These are phyloP conservation scores for Cantharis flavilabris DNA, from an alignment of 2,888 invertebrate genomes.

Conservation along the genomic window DNA sequence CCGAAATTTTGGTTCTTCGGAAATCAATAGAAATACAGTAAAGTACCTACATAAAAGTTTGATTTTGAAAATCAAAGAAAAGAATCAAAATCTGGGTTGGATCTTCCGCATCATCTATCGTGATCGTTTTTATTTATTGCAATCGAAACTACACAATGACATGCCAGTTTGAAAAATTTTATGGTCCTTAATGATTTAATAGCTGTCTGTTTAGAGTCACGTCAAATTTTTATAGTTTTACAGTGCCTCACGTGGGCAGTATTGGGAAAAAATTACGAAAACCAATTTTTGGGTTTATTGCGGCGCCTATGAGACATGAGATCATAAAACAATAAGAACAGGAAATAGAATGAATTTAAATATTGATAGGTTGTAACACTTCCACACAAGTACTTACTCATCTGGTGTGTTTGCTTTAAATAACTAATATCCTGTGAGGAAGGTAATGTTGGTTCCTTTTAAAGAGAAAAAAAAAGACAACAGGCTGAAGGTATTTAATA, in stretches of 20 bases:
- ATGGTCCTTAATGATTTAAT: not conserved
- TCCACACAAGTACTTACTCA: not conserved
- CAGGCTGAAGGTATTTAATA: slow-evolving; percentile 17
- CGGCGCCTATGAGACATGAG: not conserved
- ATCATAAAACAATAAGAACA: slow-evolving; percentile 1
- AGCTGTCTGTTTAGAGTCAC: not conserved
- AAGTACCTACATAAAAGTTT: too few relatives aligned
- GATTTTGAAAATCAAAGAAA: too few relatives aligned
- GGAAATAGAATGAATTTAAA: not conserved
- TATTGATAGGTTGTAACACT: not conserved
- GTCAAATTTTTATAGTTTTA: not conserved
- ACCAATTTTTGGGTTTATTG: not conserved
- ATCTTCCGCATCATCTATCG: not conserved
- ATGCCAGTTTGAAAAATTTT: not conserved
- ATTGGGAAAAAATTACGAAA: not conserved
- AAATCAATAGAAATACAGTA: too few relatives aligned
- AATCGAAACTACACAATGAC: not conserved
- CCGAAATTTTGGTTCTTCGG: too few relatives aligned
- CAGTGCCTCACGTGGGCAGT: not conserved
- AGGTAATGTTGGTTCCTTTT: slow-evolving; percentile 29
- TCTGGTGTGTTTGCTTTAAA: slow-evolving; percentile 11
- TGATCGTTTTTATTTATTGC: not conserved
- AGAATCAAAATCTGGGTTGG: too few relatives aligned
- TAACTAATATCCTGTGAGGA: slow-evolving; percentile 29
- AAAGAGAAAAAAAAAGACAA: slow-evolving; percentile 18